Percentiles rank a stretch among this genome's conserved stretches.
Conservation (phyloP, 1,140 invertebrate genomes). For the Meloidogyne chitwoodi region DNA sequence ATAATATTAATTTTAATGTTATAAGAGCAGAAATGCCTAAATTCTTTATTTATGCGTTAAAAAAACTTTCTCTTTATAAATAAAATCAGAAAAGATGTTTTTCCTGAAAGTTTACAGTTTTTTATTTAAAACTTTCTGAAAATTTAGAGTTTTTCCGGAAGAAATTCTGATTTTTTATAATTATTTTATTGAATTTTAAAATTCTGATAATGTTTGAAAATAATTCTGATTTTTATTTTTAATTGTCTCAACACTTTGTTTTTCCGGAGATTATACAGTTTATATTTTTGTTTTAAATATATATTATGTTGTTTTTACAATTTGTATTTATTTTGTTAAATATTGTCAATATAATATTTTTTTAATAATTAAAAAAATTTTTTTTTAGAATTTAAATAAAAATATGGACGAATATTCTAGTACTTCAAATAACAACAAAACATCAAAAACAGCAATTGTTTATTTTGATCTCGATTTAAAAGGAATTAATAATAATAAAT, state of each 20-base stretch:
- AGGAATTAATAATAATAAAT: not conserved
- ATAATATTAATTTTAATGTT: conserved; percentile 9
- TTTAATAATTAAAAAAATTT: not conserved
- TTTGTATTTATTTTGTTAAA: too few relatives aligned
- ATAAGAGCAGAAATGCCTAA: conserved; percentile 22
- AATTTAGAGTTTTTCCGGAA: not conserved
- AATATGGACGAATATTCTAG: not conserved
- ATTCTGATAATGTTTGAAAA: too few relatives aligned
- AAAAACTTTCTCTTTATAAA: conserved; percentile 11
- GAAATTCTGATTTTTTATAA: too few relatives aligned
- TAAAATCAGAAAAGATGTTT: not conserved
- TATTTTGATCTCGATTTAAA: not conserved
- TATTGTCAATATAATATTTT: too few relatives aligned
- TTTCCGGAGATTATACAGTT: too few relatives aligned
- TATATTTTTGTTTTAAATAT: too few relatives aligned
- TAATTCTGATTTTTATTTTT: too few relatives aligned
- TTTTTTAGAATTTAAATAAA: not conserved
- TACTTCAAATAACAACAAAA: not conserved
- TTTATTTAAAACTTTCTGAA: too few relatives aligned
- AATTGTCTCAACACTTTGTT: too few relatives aligned
- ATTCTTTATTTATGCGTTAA: conserved; percentile 19
- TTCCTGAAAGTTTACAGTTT: not conserved
- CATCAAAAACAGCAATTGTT: not conserved
- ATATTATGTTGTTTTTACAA: too few relatives aligned
- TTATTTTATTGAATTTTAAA: too few relatives aligned